Conservation (phyloP, 2,888 invertebrate species). For the Creontiades dilutus region DNA sequence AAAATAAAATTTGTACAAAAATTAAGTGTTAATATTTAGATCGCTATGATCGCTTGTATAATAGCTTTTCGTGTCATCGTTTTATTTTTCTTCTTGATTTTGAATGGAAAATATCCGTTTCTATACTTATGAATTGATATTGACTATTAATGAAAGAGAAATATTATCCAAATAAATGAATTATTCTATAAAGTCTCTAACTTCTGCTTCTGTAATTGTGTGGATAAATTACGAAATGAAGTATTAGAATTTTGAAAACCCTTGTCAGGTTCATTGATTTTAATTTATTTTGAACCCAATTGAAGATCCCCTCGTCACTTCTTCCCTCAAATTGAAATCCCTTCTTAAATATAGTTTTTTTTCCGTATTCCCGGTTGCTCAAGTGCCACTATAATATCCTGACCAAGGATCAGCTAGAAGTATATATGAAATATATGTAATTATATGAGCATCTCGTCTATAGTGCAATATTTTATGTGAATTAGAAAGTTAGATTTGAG, state of each 20-base stretch:
- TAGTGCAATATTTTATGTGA: slow-evolving; percentile 69
- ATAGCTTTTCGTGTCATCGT: slow-evolving; percentile 67
- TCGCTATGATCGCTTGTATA: slow-evolving; percentile 62
- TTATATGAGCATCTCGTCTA: slow-evolving; percentile 49
- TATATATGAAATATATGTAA: slow-evolving; percentile 25
- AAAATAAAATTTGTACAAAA: slow-evolving; percentile 64
- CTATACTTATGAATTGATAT: slow-evolving; percentile 31
- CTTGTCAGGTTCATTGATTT: not conserved
- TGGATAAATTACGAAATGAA: slow-evolving; percentile 29
- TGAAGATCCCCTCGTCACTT: not conserved
- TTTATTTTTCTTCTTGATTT: slow-evolving; percentile 56
- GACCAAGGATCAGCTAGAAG: slow-evolving; percentile 51
- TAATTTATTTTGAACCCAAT: not conserved
- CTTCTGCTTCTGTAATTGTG: slow-evolving; percentile 32
- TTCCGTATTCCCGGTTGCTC: slow-evolving; percentile 49
- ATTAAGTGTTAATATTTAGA: slow-evolving; percentile 69
- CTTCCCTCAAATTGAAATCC: not conserved
- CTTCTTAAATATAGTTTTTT: not conserved
- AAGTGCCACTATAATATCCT: slow-evolving; percentile 31
- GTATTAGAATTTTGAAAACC: not conserved
- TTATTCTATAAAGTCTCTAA: slow-evolving; percentile 32
- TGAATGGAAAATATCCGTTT: slow-evolving; percentile 18
- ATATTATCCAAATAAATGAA: slow-evolving; percentile 51
- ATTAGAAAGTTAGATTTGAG: slow-evolving; percentile 48
- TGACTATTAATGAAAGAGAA: slow-evolving; percentile 18